Conservation (phyloP, 2,888 invertebrate genomes). For the Candidula unifasciata region DNA sequence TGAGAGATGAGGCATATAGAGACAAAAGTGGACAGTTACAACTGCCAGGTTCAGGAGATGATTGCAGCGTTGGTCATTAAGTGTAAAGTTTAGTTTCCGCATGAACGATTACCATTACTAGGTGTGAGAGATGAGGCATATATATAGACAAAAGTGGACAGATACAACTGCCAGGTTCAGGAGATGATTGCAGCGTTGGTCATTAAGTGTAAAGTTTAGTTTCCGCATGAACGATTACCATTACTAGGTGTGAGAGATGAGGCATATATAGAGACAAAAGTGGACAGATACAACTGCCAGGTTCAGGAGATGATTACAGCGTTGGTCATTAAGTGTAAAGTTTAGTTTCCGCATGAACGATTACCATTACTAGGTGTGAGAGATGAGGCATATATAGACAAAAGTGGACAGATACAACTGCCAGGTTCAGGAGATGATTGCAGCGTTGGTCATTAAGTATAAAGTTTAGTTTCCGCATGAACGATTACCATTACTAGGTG, state of each 20-base stretch:
- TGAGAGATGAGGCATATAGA: slow-evolving; percentile 32
- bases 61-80: slow-evolving; percentile 15
- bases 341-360: background rate
- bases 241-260: too few relatives aligned
- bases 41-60: slow-evolving; percentile 33
- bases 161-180: slow-evolving; percentile 35
- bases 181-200: slow-evolving; percentile 32
- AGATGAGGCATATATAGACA: slow-evolving; percentile 33
- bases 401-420: slow-evolving; percentile 33
- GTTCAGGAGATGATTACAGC: slow-evolving; percentile 33
- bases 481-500: too few relatives aligned
- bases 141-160: slow-evolving; percentile 25
- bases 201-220: background rate
- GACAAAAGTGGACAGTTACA: slow-evolving; percentile 34
- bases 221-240: too few relatives aligned
- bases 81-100: background rate
- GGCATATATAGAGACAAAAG: slow-evolving; percentile 28
- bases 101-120: too few relatives aligned
- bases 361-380: too few relatives aligned
- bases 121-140: slow-evolving; percentile 33
- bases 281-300: slow-evolving; percentile 28
- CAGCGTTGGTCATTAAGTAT: slow-evolving; percentile 1
- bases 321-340: slow-evolving; percentile 12
- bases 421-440: slow-evolving; percentile 35
- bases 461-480: background rate